phyloP scores from a whole-genome alignment of 2,113 vertebrate species.

The Petaurus breviceps region DNA sequence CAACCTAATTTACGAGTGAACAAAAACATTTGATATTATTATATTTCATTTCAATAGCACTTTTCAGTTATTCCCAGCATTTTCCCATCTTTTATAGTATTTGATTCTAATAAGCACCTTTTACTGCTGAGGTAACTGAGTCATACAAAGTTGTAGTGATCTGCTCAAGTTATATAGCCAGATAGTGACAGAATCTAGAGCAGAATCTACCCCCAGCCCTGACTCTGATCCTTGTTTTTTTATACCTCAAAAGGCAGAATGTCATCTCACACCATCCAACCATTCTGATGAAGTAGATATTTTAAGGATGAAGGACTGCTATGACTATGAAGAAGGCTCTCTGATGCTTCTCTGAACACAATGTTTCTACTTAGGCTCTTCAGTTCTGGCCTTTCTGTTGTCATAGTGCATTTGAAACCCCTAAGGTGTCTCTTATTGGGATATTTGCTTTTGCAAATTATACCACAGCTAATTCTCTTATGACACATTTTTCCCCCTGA shows the following conservation, averaged over 20 bases:
- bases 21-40: background rate
- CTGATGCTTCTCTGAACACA: background rate
- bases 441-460: slow-evolving; percentile 30
- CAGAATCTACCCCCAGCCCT: background rate
- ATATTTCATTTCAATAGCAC: background rate
- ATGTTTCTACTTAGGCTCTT: slow-evolving; percentile 20
- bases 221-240: background rate
- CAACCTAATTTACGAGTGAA: background rate
- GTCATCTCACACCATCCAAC: background rate
- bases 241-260: background rate
- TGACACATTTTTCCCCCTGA: slow-evolving; percentile 12
- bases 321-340: background rate
- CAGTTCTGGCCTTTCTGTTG: background rate
- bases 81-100: background rate
- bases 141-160: background rate
- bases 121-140: slow-evolving; percentile 5
- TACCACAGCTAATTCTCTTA: slow-evolving; percentile 11
- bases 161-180: background rate
- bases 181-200: background rate
- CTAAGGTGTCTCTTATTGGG: slow-evolving; percentile 45
- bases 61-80: slow-evolving; percentile 24
- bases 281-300: background rate
- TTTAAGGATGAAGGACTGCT: slow-evolving; percentile 29
- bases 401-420: slow-evolving; percentile 28
- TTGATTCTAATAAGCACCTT: slow-evolving; percentile 35